Evolutionary conservation across 2,888 invertebrate species (phyloP), one percentile per base, ranked within the genome.

Genomic region (Aspidapion aeneum): DNA sequence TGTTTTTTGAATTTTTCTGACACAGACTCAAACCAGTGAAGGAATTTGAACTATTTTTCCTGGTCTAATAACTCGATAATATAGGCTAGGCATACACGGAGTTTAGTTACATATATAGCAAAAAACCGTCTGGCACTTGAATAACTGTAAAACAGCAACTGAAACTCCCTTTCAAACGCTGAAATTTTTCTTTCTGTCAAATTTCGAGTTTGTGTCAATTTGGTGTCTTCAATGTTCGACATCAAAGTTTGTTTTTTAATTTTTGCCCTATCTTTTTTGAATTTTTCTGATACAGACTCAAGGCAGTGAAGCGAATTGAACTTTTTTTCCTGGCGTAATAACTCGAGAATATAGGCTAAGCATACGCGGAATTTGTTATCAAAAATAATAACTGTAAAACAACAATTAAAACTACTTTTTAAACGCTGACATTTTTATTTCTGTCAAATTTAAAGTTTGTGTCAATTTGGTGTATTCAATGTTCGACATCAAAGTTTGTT

Each of bases 1-100:
- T 94, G 93, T 21, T 82, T 80, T 3, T 78, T 79, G 70, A 92
- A 89, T 74, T 93, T 90, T 58, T 87, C 86, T 75, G 87, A 85
- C 9, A 96, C 90, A 1, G 95, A 91, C 71, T 93, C 88, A 77
- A 97, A 97, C 98, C 98, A 99, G 78, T 96, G 95, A 3, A 99
- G 82, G 0, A 94, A 89, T 81, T 98, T 95, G 77, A 98, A 91
- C 73, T 93, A 91, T 18, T 79, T 77, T 71, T 85, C 86, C 80
- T 97, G 96, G 77, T 95, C 90, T 55, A 98, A 81, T 64, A 98
- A 83, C 76, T 93, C 94, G 64, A 98, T 84, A 70, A 98, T 91
- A 75, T 96, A 99, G 0, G 98, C 96, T 48, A 92, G 78, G 62
- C 89, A 98, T 87, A 99, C 93, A 2, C 96, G 93, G 82, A 99